Base-by-base conservation (phyloP, 2,797 vertebrate species). In the Salmo trutta region DNA sequence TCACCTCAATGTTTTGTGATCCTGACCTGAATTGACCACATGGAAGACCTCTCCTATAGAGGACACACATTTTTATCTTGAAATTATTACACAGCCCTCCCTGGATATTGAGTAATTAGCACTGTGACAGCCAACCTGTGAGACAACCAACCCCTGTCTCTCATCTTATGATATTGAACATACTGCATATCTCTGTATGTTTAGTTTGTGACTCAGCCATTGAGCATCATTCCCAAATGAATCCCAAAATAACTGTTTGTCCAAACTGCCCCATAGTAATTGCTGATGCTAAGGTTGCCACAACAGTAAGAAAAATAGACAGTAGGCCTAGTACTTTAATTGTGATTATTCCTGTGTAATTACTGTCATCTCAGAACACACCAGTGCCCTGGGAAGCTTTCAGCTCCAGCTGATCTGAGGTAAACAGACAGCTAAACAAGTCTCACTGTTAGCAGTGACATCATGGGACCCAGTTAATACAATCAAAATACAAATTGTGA, bases 321-420 rank as follows among this genome's bases (percentile, higher is more conserved):
- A 5, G 65, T 33, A 29, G 65, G 8, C 41, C 41, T 41, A 10
- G 14, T 12, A 21, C 76, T 68, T 82, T 92, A 93, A 94, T 90
- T 92, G 87, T 83, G 80, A 87, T 92, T 93, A 93, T 92, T 47
- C 8, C 41, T 47, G 41, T 47, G 41, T 47, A 47, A 10, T 47
- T 47, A 47, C 41, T 47, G 8, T 47, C 8, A 0, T 47, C 7
- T 47, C 41, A 47, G 41, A 47, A 47, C 41, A 47, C 8, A 47
- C 8, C 8, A 10, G 41, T 47, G 41, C 41, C 8, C 41, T 92
- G 88, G 82, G 79, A 77, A 86, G 77, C 79, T 87, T 79, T 87
- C 78, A 86, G 66, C 79, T 83, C 65, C 77, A 82, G 84, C 79
- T 90, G 86, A 86, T 87, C 66, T 82, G 83, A 65, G 71, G 81